Evolutionary conservation across 2,888 invertebrate species (phyloP).

Genomic region (Prenolepis imparis): DNA sequence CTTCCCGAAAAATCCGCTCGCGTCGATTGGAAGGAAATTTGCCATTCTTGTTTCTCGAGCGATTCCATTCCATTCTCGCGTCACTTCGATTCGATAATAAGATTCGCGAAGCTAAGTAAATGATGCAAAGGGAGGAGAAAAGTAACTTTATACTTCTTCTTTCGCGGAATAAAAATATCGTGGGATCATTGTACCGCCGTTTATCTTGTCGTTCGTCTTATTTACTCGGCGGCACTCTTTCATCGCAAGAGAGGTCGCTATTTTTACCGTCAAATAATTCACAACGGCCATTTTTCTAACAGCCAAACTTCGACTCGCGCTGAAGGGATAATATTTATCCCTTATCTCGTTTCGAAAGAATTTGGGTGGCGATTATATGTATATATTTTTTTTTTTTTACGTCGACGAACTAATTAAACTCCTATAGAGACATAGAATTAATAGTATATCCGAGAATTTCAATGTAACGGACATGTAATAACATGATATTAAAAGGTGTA

Average conservation of each 20-base stretch:
- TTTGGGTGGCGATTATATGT: background rate
- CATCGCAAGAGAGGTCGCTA: conserved; percentile 26
- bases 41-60: background rate
- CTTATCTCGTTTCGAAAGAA: conserved; percentile 33
- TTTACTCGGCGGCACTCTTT: conserved; percentile 36
- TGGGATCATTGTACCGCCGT: conserved; percentile 43
- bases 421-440: background rate
- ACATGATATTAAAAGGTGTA: background rate
- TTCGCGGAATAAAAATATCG: conserved; percentile 41
- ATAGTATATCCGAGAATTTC: background rate
- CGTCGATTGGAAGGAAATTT: conserved; percentile 37
- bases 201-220: conserved; percentile 50
- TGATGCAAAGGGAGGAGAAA: conserved; percentile 12
- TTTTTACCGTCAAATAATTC: conserved; percentile 41
- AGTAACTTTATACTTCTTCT: conserved; percentile 6
- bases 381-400: background rate
- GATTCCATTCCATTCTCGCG: no score
- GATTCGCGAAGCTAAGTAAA: conserved; percentile 18
- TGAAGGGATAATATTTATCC: conserved; percentile 51
- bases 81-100: background rate
- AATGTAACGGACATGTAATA: background rate
- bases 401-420: background rate
- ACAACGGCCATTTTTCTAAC: conserved; percentile 39
- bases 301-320: conserved; percentile 21
- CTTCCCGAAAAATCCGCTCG: background rate